Conservation (phyloP, 2,797 vertebrate species). For the Ispidina picta region DNA sequence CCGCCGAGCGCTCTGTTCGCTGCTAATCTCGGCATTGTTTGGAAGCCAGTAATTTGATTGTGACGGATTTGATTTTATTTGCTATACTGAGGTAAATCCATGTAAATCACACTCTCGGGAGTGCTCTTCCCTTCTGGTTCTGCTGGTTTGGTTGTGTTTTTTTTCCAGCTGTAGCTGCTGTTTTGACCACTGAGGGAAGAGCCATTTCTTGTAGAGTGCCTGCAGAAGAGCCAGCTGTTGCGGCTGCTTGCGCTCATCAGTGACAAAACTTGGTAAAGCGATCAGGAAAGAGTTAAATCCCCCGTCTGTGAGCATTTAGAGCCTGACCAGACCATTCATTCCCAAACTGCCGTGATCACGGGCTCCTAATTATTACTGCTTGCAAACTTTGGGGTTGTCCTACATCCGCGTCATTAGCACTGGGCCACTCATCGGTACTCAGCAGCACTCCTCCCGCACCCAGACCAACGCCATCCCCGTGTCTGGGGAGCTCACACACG, state of each 20-base stretch:
- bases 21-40: conserved; percentile 19
- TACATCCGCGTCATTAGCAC: not conserved
- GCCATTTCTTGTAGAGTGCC: not conserved
- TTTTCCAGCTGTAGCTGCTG: not conserved
- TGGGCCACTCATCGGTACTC: not conserved
- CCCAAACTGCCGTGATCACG: not conserved
- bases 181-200: not conserved
- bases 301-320: not conserved
- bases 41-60: conserved; percentile 39
- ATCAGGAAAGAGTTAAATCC: conserved; percentile 40
- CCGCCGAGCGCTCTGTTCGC: not conserved
- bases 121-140: not conserved
- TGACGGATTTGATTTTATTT: conserved; percentile 37
- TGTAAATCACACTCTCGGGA: not conserved
- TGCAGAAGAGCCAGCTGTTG: not conserved
- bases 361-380: conserved; percentile 4
- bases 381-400: not conserved
- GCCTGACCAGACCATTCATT: not conserved
- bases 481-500: not conserved
- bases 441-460: not conserved
- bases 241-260: not conserved
- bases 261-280: not conserved
- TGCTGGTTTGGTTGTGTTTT: not conserved
- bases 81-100: conserved; percentile 10
- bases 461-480: not conserved